These are phyloP conservation scores for Cyclina sinensis DNA, from an alignment of 1,140 invertebrate genomes.

Conservation along the genomic window DNA sequence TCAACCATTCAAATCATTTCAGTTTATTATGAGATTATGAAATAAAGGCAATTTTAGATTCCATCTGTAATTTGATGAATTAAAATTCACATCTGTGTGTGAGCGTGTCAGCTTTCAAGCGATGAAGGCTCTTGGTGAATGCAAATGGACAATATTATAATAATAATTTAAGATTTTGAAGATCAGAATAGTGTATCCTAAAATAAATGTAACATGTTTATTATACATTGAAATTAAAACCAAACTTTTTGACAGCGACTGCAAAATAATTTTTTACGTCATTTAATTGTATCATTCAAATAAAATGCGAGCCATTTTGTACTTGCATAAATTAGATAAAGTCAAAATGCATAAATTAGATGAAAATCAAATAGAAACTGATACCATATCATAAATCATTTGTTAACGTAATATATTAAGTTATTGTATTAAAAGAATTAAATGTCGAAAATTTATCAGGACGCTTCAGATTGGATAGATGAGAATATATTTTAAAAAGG, in stretches of 20 bases:
- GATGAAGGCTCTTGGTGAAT: neutral
- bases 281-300: neutral
- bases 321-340: too few relatives aligned
- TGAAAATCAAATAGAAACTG: neutral
- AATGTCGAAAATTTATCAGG: too few relatives aligned
- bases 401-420: neutral
- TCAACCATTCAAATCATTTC: too few relatives aligned
- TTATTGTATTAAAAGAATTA: too few relatives aligned
- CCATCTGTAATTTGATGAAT: neutral
- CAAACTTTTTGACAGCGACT: neutral
- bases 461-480: too few relatives aligned
- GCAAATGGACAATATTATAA: constrained; percentile 4
- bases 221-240: neutral
- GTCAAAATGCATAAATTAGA: constrained; percentile 29
- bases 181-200: neutral
- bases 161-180: constrained; percentile 2
- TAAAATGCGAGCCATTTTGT: neutral
- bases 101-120: neutral
- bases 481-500: too few relatives aligned
- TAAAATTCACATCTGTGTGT: neutral
- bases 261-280: neutral
- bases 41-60: neutral
- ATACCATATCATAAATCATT: neutral
- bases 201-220: neutral
- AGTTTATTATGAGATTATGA: neutral